These are phyloP conservation scores for Helicoverpa zea DNA, from an alignment of 1,140 invertebrate genomes.

Conservation along the genomic window DNA sequence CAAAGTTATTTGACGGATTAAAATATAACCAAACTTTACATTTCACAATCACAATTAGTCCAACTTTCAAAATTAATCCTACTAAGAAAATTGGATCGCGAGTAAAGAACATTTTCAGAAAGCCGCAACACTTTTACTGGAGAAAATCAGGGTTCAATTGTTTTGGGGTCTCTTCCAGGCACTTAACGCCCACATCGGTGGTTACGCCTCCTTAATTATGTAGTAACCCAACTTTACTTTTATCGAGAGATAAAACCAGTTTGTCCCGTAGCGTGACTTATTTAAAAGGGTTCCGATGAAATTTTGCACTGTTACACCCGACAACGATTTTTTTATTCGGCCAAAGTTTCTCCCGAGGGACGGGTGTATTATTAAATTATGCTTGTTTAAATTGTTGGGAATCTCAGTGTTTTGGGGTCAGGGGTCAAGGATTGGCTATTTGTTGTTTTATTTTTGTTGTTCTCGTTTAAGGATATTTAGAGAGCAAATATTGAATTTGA, in stretches of 20 bases:
- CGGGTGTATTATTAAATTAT: constrained; percentile 45
- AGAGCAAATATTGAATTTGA: too few species aligned
- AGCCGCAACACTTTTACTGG: background rate
- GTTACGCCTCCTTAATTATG: constrained; percentile 57
- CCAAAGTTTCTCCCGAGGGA: constrained; percentile 13
- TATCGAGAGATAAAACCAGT: constrained; percentile 52
- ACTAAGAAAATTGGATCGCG: background rate
- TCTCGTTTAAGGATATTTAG: background rate
- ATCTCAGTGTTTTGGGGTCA: constrained; percentile 5
- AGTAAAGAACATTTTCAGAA: too few species aligned
- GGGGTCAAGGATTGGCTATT: background rate
- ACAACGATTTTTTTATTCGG: constrained; percentile 43
- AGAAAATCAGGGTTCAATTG: constrained; percentile 4
- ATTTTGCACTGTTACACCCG: constrained; percentile 32
- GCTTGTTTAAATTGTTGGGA: constrained; percentile 45
- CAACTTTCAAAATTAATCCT: background rate
- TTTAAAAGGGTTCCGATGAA: constrained; percentile 51
- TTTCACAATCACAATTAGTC: background rate
- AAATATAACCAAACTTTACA: too few species aligned
- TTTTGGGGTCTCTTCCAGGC: constrained; percentile 6
- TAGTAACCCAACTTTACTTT: constrained; percentile 61
- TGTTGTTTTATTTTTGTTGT: background rate
- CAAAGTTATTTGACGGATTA: too few species aligned
- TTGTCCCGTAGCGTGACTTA: constrained; percentile 47
- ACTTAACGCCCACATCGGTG: constrained; percentile 32